These are phyloP conservation scores for Synodontis membranacea DNA, from an alignment of 2,113 vertebrate species.

Conservation along the genomic window DNA sequence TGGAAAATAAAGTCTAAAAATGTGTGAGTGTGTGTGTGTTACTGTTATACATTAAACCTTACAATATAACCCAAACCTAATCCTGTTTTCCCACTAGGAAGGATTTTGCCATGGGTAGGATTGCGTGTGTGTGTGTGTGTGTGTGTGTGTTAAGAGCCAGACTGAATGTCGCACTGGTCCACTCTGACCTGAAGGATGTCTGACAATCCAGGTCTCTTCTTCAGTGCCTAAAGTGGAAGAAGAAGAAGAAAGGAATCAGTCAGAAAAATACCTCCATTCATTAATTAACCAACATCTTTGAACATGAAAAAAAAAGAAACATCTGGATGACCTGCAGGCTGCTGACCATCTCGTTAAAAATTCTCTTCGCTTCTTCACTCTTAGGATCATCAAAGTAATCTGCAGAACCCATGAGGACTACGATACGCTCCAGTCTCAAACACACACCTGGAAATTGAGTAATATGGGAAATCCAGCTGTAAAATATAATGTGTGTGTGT, in stretches of 20 bases:
- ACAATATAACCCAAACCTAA: no score
- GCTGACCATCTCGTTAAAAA: slow-evolving; percentile 88
- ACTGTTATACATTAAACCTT: no score
- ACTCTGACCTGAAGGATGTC: slow-evolving; percentile 87
- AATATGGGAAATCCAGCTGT: not conserved
- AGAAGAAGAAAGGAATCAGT: slow-evolving; percentile 11
- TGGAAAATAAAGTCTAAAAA: not conserved
- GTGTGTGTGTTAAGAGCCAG: slow-evolving; percentile 17
- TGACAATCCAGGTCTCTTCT: slow-evolving; percentile 82
- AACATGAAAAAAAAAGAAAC: not conserved
- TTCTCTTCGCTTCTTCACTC: slow-evolving; percentile 81
- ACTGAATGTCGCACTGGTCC: slow-evolving; percentile 59
- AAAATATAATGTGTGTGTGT: slow-evolving; percentile 7
- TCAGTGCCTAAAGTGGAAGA: slow-evolving; percentile 80
- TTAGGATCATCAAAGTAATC: slow-evolving; percentile 91
- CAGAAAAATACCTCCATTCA: no score
- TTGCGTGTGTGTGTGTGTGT: not conserved
- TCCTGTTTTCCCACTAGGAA: no score
- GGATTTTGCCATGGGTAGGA: no score
- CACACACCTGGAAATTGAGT: slow-evolving; percentile 76
- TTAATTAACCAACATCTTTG: not conserved
- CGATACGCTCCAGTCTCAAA: slow-evolving; percentile 80
- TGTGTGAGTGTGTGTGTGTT: not conserved
- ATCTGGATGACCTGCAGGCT: slow-evolving; percentile 80
- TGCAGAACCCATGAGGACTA: slow-evolving; percentile 80